A percentile compares a stretch with the other conserved stretches of the same genome.
These are phyloP conservation scores for Pomacea maculata DNA, from an alignment of 1,140 invertebrate species.

Conservation along the genomic window DNA sequence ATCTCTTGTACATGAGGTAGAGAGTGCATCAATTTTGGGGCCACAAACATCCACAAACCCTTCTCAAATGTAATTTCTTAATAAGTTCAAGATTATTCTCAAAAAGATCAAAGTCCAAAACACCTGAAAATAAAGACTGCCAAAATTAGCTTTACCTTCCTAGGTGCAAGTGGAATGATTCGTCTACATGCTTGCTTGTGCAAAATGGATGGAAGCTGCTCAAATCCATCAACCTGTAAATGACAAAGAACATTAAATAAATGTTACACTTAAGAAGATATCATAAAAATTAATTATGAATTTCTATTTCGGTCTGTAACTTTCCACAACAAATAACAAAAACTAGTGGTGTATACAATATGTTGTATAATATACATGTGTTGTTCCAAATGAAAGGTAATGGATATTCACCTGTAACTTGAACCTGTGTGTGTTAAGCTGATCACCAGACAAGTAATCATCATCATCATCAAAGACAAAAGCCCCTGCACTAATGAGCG, in stretches of 20 bases:
- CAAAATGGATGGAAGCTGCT: slow-evolving; percentile 76
- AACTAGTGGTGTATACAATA: too few relatives aligned
- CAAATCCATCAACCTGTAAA: slow-evolving; percentile 71
- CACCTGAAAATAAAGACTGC: background rate
- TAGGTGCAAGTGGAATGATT: slow-evolving; percentile 76
- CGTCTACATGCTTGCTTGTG: slow-evolving; percentile 76
- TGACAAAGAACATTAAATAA: background rate
- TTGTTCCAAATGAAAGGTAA: background rate
- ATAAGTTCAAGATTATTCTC: too few relatives aligned
- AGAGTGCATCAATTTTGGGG: too few relatives aligned
- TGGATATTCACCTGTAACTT: slow-evolving; percentile 68
- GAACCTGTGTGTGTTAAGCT: slow-evolving; percentile 70
- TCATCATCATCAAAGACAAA: slow-evolving; percentile 67
- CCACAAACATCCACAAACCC: too few relatives aligned
- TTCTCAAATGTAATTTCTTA: too few relatives aligned
- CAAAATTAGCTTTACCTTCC: slow-evolving; percentile 61
- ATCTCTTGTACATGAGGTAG: too few relatives aligned
- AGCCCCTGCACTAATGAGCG: slow-evolving; percentile 56
- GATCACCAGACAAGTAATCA: slow-evolving; percentile 44
- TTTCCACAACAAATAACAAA: too few relatives aligned
- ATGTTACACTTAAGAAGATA: too few relatives aligned
- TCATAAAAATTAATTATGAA: too few relatives aligned
- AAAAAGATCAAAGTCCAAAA: too few relatives aligned
- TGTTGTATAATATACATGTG: background rate
- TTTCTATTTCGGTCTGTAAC: too few relatives aligned